Conservation (phyloP, 1,140 invertebrate species). For the Zaprionus nigranus region DNA sequence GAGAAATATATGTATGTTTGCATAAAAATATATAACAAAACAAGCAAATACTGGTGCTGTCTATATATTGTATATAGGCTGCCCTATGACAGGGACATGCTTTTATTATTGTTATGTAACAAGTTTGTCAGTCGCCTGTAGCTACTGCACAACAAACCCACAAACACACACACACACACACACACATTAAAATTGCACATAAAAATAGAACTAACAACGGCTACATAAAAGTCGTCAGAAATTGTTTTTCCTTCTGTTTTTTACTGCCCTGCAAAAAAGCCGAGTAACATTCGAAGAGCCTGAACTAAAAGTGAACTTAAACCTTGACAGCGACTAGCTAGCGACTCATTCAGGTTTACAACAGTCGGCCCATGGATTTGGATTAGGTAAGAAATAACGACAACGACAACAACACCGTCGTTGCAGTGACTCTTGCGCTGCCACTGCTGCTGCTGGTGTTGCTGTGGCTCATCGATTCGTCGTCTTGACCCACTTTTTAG, state of each 20-base stretch:
- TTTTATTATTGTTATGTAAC: slow-evolving; percentile 65
- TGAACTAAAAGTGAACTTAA: slow-evolving; percentile 16
- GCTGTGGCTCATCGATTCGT: slow-evolving; percentile 58
- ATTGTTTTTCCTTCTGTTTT: slow-evolving; percentile 26
- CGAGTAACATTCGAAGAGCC: slow-evolving; percentile 13
- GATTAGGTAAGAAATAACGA: slow-evolving; percentile 47
- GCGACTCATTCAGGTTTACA: slow-evolving; percentile 13
- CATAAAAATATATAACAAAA: slow-evolving; percentile 26
- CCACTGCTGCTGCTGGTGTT: not conserved
- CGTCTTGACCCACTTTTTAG: slow-evolving; percentile 66
- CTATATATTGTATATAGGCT: not conserved
- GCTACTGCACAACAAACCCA: slow-evolving; percentile 20
- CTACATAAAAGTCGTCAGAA: slow-evolving; percentile 53
- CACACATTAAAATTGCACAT: slow-evolving; percentile 1
- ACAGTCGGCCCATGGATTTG: slow-evolving; percentile 23
- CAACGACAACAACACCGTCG: not conserved
- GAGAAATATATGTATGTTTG: slow-evolving; percentile 1
- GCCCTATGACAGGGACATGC: slow-evolving; percentile 42
- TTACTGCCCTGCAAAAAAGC: not conserved
- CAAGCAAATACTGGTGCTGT: not conserved
- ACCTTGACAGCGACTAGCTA: slow-evolving; percentile 39
- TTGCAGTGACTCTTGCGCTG: slow-evolving; percentile 34
- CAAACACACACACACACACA: slow-evolving; percentile 20
- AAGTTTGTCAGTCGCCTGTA: slow-evolving; percentile 17
- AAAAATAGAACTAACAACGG: slow-evolving; percentile 27